Evolutionary conservation across 37 sponge, comb jelly and placozoan genomes (phyloP), one percentile per base, ranked within the genome.

Genomic region (Cliona cf. orientalis): DNA sequence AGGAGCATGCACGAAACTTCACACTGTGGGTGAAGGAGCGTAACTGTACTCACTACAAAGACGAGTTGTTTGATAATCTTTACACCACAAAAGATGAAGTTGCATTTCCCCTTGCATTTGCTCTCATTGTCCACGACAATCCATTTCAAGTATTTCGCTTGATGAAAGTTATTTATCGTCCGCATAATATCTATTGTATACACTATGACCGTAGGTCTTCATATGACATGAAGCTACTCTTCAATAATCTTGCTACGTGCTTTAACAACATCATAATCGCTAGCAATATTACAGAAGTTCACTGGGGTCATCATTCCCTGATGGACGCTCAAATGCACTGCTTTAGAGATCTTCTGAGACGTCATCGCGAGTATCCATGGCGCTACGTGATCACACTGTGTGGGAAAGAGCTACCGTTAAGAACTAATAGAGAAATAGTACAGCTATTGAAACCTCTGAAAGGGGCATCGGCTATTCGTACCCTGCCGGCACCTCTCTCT

Each of bases 361-460:
- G 34, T 25, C 41, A 26, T 22, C 31, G 31, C 0, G 1, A 17
- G 7, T 21, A 35, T n/a, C 34, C 31, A 41, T 89, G 90, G 90
- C 83, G 46, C 68, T 84, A 89, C 59, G 65, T 58, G 5, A 84
- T 89, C 29, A 83, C 66, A 55, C 59, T 89, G 41, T 84, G 86
- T 70, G 90, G 90, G 14, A 62, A 37, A 25, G 90, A 89, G 34
- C 43, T 89, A 0, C 90, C 90, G 0, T 25, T 89, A 45, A 77
- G 49, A n/a, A 89, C 85, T 5, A 89, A 83, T 29, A 71, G 79
- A 22, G 79, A 83, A 39, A 78, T 83, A 23, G 90, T 89, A 32
- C 49, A 40, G 43, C 39, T 32, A 22, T 60, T 89, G 37, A 69
- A 69, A 22, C 31, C 14, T 38, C 28, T 82, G 36, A 72, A 82